Evolutionary conservation across 2,113 vertebrate species (phyloP).

Genomic region (Bubo scandiacus): DNA sequence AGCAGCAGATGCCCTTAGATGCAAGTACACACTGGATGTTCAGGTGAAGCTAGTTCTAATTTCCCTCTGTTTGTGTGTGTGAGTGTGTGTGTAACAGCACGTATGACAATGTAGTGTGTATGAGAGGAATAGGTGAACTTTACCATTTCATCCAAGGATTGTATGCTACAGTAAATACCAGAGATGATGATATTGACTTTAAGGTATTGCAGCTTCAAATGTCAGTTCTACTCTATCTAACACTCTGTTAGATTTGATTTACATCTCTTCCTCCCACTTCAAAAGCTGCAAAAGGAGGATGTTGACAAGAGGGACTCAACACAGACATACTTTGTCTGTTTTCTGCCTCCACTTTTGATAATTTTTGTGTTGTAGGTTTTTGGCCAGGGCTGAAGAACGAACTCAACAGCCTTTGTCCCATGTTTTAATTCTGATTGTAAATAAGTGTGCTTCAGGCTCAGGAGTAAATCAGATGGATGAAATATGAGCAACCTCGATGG

Average conservation of each 20-base stretch:
- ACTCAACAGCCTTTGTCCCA: background rate
- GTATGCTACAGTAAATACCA: slow-evolving; percentile 81
- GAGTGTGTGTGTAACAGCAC: background rate
- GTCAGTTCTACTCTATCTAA: slow-evolving; percentile 74
- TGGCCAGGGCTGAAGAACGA: background rate
- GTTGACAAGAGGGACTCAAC: background rate
- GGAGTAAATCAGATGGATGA: background rate
- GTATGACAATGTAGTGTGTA: background rate
- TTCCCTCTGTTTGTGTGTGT: background rate
- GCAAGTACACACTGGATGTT: background rate
- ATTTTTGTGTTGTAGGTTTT: background rate
- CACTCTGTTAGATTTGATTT: slow-evolving; percentile 66
- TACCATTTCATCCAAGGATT: slow-evolving; percentile 67
- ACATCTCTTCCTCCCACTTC: slow-evolving; percentile 49
- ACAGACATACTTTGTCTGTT: background rate
- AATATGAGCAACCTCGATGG: background rate
- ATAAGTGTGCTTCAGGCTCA: background rate
- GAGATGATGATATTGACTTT: slow-evolving; percentile 84
- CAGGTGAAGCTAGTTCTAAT: background rate
- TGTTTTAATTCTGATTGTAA: slow-evolving; percentile 35
- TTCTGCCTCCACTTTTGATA: background rate
- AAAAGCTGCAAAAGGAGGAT: background rate
- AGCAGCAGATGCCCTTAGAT: background rate
- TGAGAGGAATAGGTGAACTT: slow-evolving; percentile 69
- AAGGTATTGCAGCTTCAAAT: slow-evolving; percentile 81